A percentile compares a stretch with the other conserved stretches of the same genome.
phyloP scores from a whole-genome alignment of 2,888 invertebrate species.

The Opisthograptis luteolata region DNA sequence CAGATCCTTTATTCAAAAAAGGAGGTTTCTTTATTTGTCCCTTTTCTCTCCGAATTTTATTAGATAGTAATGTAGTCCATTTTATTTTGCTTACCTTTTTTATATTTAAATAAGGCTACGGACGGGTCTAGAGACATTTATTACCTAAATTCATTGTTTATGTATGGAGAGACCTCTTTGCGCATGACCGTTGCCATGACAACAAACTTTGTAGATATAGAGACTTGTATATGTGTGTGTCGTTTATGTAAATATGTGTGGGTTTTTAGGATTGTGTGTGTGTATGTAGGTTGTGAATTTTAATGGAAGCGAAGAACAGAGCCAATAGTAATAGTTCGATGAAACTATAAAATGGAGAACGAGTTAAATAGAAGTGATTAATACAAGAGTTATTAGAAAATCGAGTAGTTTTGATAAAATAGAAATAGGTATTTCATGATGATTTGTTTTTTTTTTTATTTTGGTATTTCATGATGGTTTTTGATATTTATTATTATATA shows the following conservation, averaged over 20 bases:
- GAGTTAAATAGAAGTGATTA: slow-evolving; percentile 37
- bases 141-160: slow-evolving; percentile 71
- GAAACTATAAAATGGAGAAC: slow-evolving; percentile 39
- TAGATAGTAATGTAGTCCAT: slow-evolving; percentile 17
- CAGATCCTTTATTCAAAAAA: slow-evolving; percentile 4
- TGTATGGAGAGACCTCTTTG: slow-evolving; percentile 61
- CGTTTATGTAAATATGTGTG: slow-evolving; percentile 35
- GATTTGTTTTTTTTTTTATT: slow-evolving; percentile 32
- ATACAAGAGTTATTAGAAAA: slow-evolving; percentile 28
- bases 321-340: slow-evolving; percentile 43
- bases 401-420: slow-evolving; percentile 19
- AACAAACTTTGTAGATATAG: slow-evolving; percentile 60
- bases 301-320: slow-evolving; percentile 44
- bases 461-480: no score
- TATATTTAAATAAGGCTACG: slow-evolving; percentile 30
- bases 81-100: slow-evolving; percentile 24
- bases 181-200: slow-evolving; percentile 78
- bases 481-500: no score
- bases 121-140: slow-evolving; percentile 45
- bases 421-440: not conserved
- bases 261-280: slow-evolving; percentile 28
- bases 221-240: slow-evolving; percentile 15
- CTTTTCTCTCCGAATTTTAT: slow-evolving; percentile 28
- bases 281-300: slow-evolving; percentile 42
- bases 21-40: not conserved